These are phyloP conservation scores for Nasonia vitripennis DNA, from an alignment of 1,140 invertebrate species.

Conservation along the genomic window DNA sequence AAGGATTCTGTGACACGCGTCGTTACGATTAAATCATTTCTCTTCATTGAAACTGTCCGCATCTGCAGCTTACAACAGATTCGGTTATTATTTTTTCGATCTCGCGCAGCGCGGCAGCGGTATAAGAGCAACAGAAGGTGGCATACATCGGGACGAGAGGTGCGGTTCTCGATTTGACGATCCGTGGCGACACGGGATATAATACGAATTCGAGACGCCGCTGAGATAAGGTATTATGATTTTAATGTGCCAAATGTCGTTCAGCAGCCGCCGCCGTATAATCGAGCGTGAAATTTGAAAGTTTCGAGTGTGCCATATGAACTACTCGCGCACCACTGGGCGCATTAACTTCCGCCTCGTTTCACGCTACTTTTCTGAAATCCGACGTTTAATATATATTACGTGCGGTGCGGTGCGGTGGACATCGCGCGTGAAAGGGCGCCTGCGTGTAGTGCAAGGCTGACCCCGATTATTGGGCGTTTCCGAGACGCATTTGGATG, in stretches of 20 bases:
- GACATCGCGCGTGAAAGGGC: constrained; percentile 17
- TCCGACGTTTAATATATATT: constrained; percentile 9
- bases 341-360: constrained; percentile 46
- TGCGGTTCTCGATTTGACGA: constrained; percentile 37
- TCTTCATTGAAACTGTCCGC: constrained; percentile 32
- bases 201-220: constrained; percentile 47
- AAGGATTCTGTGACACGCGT: neutral
- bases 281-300: constrained; percentile 72
- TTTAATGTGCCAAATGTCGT: constrained; percentile 67
- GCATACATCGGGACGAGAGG: neutral
- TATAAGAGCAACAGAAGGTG: constrained; percentile 43
- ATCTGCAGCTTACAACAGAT: neutral
- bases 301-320: constrained; percentile 56
- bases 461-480: constrained; percentile 40
- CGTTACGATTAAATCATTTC: constrained; percentile 19
- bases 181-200: constrained; percentile 33
- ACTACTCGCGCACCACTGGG: neutral
- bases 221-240: constrained; percentile 54
- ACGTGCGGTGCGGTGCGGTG: neutral
- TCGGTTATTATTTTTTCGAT: constrained; percentile 1
- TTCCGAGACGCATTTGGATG: constrained; percentile 11
- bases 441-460: neutral
- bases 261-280: constrained; percentile 56
- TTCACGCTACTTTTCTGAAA: constrained; percentile 51
- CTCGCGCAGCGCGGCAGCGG: neutral